Evolutionary conservation across 1,140 invertebrate genomes (phyloP), one percentile per base, ranked within the genome.

Genomic region (Drosophila truncata): DNA sequence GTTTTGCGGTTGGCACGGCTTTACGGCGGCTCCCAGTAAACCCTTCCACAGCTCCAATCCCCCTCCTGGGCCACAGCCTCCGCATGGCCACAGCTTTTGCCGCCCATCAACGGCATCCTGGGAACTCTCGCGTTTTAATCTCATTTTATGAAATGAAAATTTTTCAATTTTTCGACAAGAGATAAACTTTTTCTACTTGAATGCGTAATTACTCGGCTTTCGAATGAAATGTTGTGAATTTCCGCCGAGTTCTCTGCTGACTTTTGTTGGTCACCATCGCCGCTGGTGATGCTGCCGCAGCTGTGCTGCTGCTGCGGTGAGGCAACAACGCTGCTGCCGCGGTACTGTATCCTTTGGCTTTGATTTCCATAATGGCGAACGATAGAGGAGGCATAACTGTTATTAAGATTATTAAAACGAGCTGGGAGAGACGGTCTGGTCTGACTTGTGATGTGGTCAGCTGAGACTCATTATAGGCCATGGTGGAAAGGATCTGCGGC

Each of bases 181-280:
- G 84, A 88, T 88, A 88, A 90, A 88, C 84, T 88, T 88, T 88
- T 88, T 88, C 85, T 90, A 85, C 84, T 88, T 90, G 85, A 90
- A 90, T 88, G 84, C 84, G 81, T 88, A 90, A 90, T 88, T 88
- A 88, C 84, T 85, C 47, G 75, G 61, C 61, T 73, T 63, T 63
- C 25, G 50, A 72, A 72, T 74, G 70, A 84, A 88, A 90, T 72
- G 78, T 66, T 80, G 64, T 70, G 80, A 74, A 71, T 78, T 82
- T 60, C 50, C 64, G 57, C 33, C 49, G 76, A 58, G 76, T 50
- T 71, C 42, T 59, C 47, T 57, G 61, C 75, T 78, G 80, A 80
- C 67, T 88, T 88, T 80, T 75, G 80, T 66, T 55, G 76, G 59
- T 63, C 58, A 49, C 62, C 64, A 71, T 58, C 37, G 64, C 35